These are phyloP conservation scores for Artemisiospiza belli DNA, from an alignment of 2,113 vertebrate genomes.

Conservation along the genomic window DNA sequence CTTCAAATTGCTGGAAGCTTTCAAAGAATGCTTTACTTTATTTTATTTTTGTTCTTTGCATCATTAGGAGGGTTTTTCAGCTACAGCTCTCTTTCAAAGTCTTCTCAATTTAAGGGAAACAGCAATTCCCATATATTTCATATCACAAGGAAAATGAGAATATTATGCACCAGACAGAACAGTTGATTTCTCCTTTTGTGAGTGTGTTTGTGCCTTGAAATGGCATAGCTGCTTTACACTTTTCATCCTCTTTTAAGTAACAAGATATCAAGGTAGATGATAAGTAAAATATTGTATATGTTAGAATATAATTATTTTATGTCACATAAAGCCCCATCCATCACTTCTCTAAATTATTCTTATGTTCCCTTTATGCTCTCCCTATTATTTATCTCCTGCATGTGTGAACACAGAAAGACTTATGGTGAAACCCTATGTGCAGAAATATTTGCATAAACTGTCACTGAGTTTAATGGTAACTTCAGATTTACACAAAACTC, in stretches of 20 bases:
- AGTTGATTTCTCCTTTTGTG: neutral
- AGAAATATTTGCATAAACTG: neutral
- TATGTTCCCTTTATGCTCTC: neutral
- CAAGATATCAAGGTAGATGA: neutral
- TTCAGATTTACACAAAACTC: neutral
- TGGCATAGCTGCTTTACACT: neutral
- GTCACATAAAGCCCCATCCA: neutral
- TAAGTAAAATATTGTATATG: neutral
- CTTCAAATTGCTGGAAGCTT: neutral
- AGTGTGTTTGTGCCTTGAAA: neutral
- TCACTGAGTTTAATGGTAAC: neutral
- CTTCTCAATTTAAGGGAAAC: neutral
- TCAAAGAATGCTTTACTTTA: neutral
- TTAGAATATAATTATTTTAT: neutral
- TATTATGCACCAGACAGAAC: neutral
- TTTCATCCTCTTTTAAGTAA: neutral
- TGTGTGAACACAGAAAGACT: neutral
- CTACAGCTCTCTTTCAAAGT: neutral
- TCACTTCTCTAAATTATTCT: neutral
- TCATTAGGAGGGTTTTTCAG: neutral
- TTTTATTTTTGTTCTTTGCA: neutral
- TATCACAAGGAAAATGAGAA: neutral
- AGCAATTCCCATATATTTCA: neutral
- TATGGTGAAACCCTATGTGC: neutral
- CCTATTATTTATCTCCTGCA: neutral